phyloP scores from a whole-genome alignment of 1,140 invertebrate species.

The Pygmarrhopalites habei region DNA sequence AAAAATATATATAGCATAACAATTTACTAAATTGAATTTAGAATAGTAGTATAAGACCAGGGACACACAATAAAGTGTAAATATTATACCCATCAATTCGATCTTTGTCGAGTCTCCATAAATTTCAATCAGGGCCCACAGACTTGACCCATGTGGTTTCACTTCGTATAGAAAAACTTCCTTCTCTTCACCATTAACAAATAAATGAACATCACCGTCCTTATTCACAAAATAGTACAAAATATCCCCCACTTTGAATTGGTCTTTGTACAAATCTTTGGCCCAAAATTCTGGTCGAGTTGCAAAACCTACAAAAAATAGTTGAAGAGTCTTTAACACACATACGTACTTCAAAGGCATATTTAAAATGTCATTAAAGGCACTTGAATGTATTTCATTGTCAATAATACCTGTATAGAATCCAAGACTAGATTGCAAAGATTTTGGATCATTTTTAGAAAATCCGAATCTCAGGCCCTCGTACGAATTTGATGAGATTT shows the following conservation, averaged over 20 bases:
- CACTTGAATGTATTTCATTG: too few species aligned
- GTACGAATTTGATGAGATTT: conserved; percentile 60
- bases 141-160: conserved; percentile 67
- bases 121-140: conserved; percentile 93
- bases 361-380: too few species aligned
- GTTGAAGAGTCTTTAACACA: too few species aligned
- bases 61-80: too few species aligned
- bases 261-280: conserved; percentile 80
- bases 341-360: too few species aligned
- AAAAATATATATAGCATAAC: too few species aligned
- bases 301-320: too few species aligned
- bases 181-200: conserved; percentile 89
- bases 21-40: too few species aligned
- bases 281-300: conserved; percentile 96
- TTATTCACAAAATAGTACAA: conserved; percentile 86
- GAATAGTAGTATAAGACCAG: too few species aligned
- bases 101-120: conserved; percentile 94
- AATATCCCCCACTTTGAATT: conserved; percentile 77
- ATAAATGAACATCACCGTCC: conserved; percentile 87
- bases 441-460: conserved; percentile 82
- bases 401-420: conserved; percentile 79
- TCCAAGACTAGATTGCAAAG: conserved; percentile 66
- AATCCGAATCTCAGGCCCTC: conserved; percentile 94
- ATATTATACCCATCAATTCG: conserved; percentile 72
- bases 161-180: conserved; percentile 87